phyloP scores from a whole-genome alignment of 2,888 invertebrate species.

The Thelaira solivaga region DNA sequence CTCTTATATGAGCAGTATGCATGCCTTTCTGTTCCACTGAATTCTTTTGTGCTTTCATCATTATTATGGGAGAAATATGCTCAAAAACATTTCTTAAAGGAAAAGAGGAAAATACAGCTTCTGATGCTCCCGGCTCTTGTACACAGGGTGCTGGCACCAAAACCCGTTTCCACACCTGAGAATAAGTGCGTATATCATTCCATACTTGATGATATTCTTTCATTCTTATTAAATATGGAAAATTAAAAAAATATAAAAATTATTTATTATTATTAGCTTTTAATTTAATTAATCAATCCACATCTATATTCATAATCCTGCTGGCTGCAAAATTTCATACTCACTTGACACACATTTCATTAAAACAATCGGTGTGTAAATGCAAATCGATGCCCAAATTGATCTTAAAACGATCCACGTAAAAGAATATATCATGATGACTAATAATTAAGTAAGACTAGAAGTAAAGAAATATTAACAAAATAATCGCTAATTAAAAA shows the following conservation, averaged over 20 bases:
- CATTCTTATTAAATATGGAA: no score
- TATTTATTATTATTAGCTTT: background rate
- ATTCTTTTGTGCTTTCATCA: constrained; percentile 93
- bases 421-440: constrained; percentile 82
- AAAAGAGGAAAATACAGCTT: constrained; percentile 82
- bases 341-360: constrained; percentile 82
- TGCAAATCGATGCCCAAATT: constrained; percentile 79
- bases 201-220: constrained; percentile 84
- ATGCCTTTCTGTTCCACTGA: constrained; percentile 87
- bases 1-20: constrained; percentile 89
- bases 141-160: constrained; percentile 84
- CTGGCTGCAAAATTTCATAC: constrained; percentile 67
- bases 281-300: no score
- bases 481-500: no score
- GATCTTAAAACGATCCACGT: constrained; percentile 83
- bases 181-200: constrained; percentile 82
- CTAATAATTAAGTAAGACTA: constrained; percentile 85
- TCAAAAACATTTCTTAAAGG: constrained; percentile 80
- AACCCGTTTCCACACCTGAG: constrained; percentile 82
- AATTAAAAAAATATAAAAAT: background rate
- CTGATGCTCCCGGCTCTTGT: constrained; percentile 83
- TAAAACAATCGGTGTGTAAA: constrained; percentile 80
- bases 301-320: no score
- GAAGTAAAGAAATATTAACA: constrained; percentile 68
- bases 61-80: constrained; percentile 88